phyloP scores from a whole-genome alignment of 2,888 invertebrate genomes.

The Cantharis flavilabris region DNA sequence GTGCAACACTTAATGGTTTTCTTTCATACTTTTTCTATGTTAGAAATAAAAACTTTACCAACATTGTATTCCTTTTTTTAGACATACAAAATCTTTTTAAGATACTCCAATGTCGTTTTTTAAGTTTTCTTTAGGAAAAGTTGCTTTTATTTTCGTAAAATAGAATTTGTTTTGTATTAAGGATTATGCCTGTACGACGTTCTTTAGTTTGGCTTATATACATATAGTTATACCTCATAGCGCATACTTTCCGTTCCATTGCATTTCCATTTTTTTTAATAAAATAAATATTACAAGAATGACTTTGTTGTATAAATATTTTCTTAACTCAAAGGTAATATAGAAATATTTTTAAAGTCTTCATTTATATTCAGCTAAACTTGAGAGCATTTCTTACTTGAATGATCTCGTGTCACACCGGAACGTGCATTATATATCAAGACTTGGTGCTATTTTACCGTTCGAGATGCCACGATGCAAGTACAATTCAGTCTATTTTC shows the following conservation, averaged over 20 bases:
- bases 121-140: not conserved
- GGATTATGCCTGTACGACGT: not conserved
- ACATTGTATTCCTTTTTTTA: conserved; percentile 1
- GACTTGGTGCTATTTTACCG: conserved; percentile 18
- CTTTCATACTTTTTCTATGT: not conserved
- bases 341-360: not conserved
- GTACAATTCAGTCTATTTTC: conserved; percentile 26
- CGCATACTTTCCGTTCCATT: not conserved
- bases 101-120: not conserved
- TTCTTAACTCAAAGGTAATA: not conserved
- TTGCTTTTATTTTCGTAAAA: not conserved
- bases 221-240: not conserved
- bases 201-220: not conserved
- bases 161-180: not conserved
- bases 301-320: not conserved
- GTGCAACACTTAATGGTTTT: conserved; percentile 2
- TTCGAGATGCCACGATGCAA: conserved; percentile 28
- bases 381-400: conserved; percentile 11
- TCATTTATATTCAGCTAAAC: conserved; percentile 3
- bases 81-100: not conserved
- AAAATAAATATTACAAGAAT: not conserved
- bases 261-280: not conserved
- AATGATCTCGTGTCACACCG: conserved; percentile 24
- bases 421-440: conserved; percentile 11
- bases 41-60: conserved; percentile 1